Base-by-base conservation (phyloP, 2,797 vertebrate genomes). In the Sardinella longiceps region DNA sequence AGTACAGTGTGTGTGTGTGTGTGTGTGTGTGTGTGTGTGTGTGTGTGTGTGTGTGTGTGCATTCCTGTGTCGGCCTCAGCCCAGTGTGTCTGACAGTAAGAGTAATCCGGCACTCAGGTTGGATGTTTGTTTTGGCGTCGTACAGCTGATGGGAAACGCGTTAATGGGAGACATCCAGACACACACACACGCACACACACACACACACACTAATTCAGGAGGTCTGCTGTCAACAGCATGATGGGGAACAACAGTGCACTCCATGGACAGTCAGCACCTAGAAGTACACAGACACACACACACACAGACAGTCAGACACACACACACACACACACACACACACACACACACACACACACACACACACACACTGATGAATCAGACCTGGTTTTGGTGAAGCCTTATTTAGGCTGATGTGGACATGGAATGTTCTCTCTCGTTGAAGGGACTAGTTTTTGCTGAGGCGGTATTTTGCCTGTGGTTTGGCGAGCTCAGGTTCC, bases 391-490 rank as follows among this genome's bases (percentile, higher is more conserved):
- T 14, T 66, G 60, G 28, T 66, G 14, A 28, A 15, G 66, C 33
- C 66, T 9, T 33, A 74, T 39, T 74, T 74, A 37, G 30, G 3
- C 60, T 74, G 33, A 74, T 37, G 37, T 7, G 14, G 6, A 39
- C 66, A 37, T 11, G 5, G 33, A 15, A 56, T 56, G 53, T 56
- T 74, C 5, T 20, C 30, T 74, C 5, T 20, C 30, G 3, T 2
- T 15, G 66, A 74, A 39, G 66, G 66, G 66, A 18, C 39, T 18
- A 74, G 20, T 74, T 74, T 74, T 15, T 37, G 66, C 66, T 74
- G 66, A 74, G 12, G 66, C 66, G 20, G 66, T 74, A 18, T 37
- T 66, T 74, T 33, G 66, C 66, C 30, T 74, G 66, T 37, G 66
- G 66, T 74, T 74, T 74, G 66, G 66, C 66, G 14, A 15, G 15